Percentiles rank a stretch among this genome's conserved stretches.
phyloP scores from a whole-genome alignment of 2,888 invertebrate species.

The Corythucha ciliata region DNA sequence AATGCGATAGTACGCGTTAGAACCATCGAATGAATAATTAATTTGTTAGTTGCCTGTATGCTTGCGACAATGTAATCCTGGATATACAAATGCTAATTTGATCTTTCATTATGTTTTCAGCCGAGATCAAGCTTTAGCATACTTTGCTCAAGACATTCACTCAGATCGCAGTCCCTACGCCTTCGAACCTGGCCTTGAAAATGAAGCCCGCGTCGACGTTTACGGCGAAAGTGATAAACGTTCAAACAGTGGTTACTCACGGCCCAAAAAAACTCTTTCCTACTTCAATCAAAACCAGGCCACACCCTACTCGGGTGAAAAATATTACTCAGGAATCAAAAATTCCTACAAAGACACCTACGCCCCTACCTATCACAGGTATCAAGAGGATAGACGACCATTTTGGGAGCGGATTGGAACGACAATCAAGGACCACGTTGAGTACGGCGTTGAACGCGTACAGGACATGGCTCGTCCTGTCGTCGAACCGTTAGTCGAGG shows the following conservation, averaged over 20 bases:
- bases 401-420: conserved; percentile 66
- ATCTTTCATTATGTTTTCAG: too few relatives aligned
- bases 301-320: conserved; percentile 16
- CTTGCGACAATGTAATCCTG: too few relatives aligned
- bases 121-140: conserved; percentile 39
- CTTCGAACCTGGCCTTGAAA: conserved; percentile 39
- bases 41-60: too few relatives aligned
- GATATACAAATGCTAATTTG: too few relatives aligned
- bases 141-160: conserved; percentile 47
- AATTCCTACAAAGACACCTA: conserved; percentile 36
- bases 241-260: conserved; percentile 29
- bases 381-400: conserved; percentile 46
- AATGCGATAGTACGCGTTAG: too few relatives aligned
- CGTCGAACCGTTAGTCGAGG: conserved; percentile 64
- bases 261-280: conserved; percentile 32
- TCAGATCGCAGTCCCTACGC: conserved; percentile 52
- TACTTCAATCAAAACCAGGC: conserved; percentile 30
- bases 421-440: conserved; percentile 53
- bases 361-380: too few relatives aligned
- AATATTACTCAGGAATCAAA: conserved; percentile 40
- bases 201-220: conserved; percentile 33
- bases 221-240: conserved; percentile 30
- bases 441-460: conserved; percentile 59
- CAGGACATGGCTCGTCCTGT: conserved; percentile 58
- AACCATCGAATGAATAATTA: too few relatives aligned